Conservation (phyloP, 2,797 vertebrate species). For the Sebastes matsubarae region DNA sequence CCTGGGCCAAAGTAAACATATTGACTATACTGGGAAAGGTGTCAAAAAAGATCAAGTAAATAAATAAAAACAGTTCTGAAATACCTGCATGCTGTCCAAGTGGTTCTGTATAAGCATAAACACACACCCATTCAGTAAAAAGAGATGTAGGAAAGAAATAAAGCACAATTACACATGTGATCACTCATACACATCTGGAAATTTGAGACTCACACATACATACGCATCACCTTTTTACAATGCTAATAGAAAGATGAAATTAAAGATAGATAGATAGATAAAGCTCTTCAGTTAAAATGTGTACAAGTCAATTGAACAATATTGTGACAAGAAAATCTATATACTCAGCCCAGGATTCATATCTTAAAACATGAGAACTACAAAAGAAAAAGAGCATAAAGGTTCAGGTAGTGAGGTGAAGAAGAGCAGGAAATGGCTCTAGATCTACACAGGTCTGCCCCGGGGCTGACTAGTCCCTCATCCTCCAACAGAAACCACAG, state of each 20-base stretch:
- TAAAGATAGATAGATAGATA: neutral
- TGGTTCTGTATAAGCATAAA: constrained; percentile 93
- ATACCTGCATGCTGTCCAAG: constrained; percentile 99
- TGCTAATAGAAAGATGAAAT: constrained; percentile 9
- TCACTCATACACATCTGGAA: constrained; percentile 64
- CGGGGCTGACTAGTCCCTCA: constrained; percentile 24
- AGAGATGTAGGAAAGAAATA: constrained; percentile 83
- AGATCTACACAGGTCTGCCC: constrained; percentile 29
- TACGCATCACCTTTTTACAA: constrained; percentile 1
- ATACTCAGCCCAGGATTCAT: neutral
- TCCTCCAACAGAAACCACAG: constrained; percentile 31
- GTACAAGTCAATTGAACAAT: constrained; percentile 4
- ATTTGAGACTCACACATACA: constrained; percentile 16
- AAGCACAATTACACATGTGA: constrained; percentile 77
- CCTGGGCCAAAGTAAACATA: constrained; percentile 40
- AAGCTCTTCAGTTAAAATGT: neutral
- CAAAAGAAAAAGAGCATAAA: neutral
- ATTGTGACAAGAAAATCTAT: neutral
- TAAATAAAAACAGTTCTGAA: constrained; percentile 80
- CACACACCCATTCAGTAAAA: constrained; percentile 85
- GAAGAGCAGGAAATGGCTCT: constrained; percentile 27
- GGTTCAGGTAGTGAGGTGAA: constrained; percentile 8
- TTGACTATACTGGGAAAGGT: constrained; percentile 37
- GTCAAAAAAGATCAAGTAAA: constrained; percentile 43
- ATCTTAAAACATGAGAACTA: neutral